These are phyloP conservation scores for Caranx ignobilis DNA, from an alignment of 2,113 vertebrate species.

Conservation along the genomic window DNA sequence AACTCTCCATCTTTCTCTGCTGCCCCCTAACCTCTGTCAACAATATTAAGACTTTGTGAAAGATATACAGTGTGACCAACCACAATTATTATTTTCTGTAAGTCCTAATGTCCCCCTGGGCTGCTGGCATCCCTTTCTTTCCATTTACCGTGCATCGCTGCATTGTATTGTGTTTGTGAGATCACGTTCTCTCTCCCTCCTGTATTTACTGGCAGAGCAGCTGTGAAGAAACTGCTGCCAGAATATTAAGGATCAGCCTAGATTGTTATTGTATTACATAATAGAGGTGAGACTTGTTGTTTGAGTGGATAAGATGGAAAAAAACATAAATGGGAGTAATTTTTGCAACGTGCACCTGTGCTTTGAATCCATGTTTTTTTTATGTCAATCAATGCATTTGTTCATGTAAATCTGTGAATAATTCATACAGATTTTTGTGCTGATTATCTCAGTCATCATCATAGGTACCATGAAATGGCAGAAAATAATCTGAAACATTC, in stretches of 20 bases:
- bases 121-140: slow-evolving; percentile 29
- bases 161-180: slow-evolving; percentile 42
- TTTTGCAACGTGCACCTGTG: too few species aligned
- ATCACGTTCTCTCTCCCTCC: slow-evolving; percentile 15
- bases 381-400: too few species aligned
- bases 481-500: too few species aligned
- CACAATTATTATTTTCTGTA: slow-evolving; percentile 55
- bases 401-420: too few species aligned
- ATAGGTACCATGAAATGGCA: not conserved
- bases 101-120: slow-evolving; percentile 38
- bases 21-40: slow-evolving; percentile 58
- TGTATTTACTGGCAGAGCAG: slow-evolving; percentile 19
- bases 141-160: slow-evolving; percentile 45
- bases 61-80: slow-evolving; percentile 38
- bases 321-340: slow-evolving; percentile 3
- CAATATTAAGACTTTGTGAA: slow-evolving; percentile 60
- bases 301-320: not conserved
- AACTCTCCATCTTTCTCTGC: slow-evolving; percentile 57
- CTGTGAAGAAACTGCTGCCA: slow-evolving; percentile 17
- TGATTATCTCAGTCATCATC: not conserved
- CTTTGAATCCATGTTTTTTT: too few species aligned
- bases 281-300: slow-evolving; percentile 14
- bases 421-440: too few species aligned
- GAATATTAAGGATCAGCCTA: slow-evolving; percentile 7
- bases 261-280: slow-evolving; percentile 15